A percentile compares a stretch with the other conserved stretches of the same genome.
These are phyloP conservation scores for Cancer borealis DNA, from an alignment of 2,888 invertebrate genomes.

Conservation along the genomic window DNA sequence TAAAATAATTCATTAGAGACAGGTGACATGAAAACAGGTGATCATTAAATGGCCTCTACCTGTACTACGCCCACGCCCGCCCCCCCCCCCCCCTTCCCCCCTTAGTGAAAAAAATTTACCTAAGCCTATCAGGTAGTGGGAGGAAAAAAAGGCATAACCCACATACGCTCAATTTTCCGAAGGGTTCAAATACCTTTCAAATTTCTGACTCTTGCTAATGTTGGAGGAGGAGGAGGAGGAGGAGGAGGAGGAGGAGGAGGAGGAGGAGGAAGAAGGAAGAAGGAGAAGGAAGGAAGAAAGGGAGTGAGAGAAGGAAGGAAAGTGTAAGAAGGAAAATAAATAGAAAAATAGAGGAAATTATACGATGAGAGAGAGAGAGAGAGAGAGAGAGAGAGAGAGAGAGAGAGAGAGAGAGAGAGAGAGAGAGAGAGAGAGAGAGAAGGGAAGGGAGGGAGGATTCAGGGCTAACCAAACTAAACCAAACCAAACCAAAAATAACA, in stretches of 20 bases:
- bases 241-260: too few relatives aligned
- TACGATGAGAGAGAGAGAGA: neutral
- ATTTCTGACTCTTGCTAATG: too few relatives aligned
- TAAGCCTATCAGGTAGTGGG: too few relatives aligned
- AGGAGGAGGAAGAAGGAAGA: neutral
- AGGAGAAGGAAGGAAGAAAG: neutral
- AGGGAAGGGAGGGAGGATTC: neutral
- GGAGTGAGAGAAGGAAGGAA: neutral
- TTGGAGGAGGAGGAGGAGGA: too few relatives aligned
- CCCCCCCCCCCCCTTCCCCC: neutral
- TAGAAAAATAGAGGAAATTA: neutral
- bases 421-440: neutral
- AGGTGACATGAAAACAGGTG: too few relatives aligned
- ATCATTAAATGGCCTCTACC: too few relatives aligned
- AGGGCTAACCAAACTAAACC: neutral
- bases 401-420: neutral
- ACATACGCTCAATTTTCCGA: too few relatives aligned
- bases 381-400: neutral
- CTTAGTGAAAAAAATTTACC: neutral
- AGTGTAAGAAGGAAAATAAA: neutral
- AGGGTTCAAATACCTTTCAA: too few relatives aligned
- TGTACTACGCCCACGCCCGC: neutral
- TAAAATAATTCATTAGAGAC: too few relatives aligned
- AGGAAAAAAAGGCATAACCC: too few relatives aligned
- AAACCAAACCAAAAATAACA: neutral